Evolutionary conservation across 2,797 vertebrate genomes (phyloP).

Genomic region (Mus minutoides): DNA sequence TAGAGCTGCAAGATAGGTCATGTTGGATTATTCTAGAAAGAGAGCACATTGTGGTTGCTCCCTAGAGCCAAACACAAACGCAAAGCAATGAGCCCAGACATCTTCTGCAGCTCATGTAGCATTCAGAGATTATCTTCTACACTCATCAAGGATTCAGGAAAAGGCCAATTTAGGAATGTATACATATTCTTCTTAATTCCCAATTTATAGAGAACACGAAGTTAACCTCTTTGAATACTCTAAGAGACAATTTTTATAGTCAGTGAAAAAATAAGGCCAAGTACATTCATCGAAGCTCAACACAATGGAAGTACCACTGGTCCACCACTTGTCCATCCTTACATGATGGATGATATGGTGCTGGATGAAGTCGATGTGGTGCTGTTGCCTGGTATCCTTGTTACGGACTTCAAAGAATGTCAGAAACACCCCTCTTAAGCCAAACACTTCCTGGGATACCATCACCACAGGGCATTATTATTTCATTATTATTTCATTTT

Average conservation of each 20-base stretch:
- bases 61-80: neutral
- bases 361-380: neutral
- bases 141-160: neutral
- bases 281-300: neutral
- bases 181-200: neutral
- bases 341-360: neutral
- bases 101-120: neutral
- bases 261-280: neutral
- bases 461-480: neutral
- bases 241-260: conserved; percentile 17
- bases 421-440: neutral
- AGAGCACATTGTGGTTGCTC: neutral
- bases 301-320: neutral
- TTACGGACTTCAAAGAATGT: neutral
- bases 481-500: neutral
- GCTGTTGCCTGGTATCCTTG: neutral
- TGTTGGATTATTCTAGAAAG: neutral
- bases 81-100: neutral
- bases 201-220: neutral
- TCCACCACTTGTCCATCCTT: neutral
- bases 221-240: neutral
- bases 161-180: neutral
- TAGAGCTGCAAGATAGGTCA: conserved; percentile 5
- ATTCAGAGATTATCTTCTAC: neutral
- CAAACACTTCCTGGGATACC: neutral